A percentile compares a stretch with the other conserved stretches of the same genome.
Evolutionary conservation across 2,888 invertebrate genomes (phyloP).

Genomic region (Phania funesta): DNA sequence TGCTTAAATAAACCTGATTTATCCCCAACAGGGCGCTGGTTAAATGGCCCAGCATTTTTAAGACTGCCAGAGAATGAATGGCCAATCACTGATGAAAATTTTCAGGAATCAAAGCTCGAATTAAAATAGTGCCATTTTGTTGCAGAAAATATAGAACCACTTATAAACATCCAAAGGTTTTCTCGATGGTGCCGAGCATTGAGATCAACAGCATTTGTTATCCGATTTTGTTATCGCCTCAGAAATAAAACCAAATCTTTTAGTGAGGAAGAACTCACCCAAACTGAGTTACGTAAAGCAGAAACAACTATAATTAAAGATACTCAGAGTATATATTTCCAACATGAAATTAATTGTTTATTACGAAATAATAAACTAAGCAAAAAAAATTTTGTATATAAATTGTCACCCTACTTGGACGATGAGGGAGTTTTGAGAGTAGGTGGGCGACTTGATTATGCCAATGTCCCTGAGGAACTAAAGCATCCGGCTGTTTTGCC

Average conservation of each 20-base stretch:
- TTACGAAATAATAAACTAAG: constrained; percentile 4
- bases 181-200: constrained; percentile 39
- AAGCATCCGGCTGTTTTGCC: constrained; percentile 38
- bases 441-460: constrained; percentile 9
- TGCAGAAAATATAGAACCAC: not conserved
- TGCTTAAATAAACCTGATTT: not conserved
- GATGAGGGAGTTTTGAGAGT: not conserved
- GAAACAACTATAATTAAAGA: constrained; percentile 31
- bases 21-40: not conserved
- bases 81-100: no score
- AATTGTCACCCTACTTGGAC: constrained; percentile 30
- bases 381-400: no score
- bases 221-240: constrained; percentile 1
- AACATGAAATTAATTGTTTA: constrained; percentile 20
- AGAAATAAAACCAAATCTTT: not conserved
- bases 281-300: constrained; percentile 23
- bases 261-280: not conserved
- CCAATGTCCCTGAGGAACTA: constrained; percentile 19
- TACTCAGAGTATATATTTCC: constrained; percentile 3
- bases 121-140: constrained; percentile 6
- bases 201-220: constrained; percentile 31
- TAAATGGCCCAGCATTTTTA: constrained; percentile 33
- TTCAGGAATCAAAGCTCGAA: constrained; percentile 1
- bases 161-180: constrained; percentile 44
- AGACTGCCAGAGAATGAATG: not conserved